These are phyloP conservation scores for Neogale vison DNA, from an alignment of 2,113 vertebrate genomes.

Conservation along the genomic window DNA sequence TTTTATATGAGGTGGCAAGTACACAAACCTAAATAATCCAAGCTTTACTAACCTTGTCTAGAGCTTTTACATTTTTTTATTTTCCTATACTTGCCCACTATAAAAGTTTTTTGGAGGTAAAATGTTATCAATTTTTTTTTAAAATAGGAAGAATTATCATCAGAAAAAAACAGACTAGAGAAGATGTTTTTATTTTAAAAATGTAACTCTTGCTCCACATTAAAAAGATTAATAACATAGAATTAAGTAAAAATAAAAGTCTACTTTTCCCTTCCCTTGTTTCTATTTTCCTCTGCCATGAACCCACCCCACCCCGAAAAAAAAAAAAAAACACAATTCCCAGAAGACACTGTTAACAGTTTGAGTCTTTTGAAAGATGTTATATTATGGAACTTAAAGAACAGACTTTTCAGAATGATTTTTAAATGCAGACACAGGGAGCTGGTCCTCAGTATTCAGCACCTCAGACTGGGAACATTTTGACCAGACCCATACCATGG, in stretches of 20 bases:
- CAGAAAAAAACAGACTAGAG: background rate
- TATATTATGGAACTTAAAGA: conserved; percentile 19
- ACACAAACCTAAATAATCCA: conserved; percentile 35
- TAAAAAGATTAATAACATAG: background rate
- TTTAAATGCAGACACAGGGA: conserved; percentile 15
- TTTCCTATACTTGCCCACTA: background rate
- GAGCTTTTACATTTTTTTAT: background rate
- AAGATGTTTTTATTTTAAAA: conserved; percentile 32
- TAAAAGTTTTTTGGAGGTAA: background rate
- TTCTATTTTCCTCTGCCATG: background rate
- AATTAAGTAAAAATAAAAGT: background rate
- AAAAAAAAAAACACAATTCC: background rate
- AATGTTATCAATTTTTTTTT: background rate
- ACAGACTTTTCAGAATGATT: background rate
- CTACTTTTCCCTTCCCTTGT: background rate
- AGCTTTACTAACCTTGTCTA: background rate
- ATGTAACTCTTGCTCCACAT: background rate
- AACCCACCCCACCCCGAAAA: background rate
- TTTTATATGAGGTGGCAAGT: conserved; percentile 28
- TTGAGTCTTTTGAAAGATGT: conserved; percentile 17
- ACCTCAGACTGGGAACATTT: background rate
- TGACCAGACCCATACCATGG: background rate
- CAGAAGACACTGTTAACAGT: background rate
- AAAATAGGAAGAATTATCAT: background rate
- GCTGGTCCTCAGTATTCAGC: background rate